Percentiles rank a stretch among this genome's conserved stretches.
Conservation (phyloP, 2,888 invertebrate genomes). For the Allophyes oxyacanthae region DNA sequence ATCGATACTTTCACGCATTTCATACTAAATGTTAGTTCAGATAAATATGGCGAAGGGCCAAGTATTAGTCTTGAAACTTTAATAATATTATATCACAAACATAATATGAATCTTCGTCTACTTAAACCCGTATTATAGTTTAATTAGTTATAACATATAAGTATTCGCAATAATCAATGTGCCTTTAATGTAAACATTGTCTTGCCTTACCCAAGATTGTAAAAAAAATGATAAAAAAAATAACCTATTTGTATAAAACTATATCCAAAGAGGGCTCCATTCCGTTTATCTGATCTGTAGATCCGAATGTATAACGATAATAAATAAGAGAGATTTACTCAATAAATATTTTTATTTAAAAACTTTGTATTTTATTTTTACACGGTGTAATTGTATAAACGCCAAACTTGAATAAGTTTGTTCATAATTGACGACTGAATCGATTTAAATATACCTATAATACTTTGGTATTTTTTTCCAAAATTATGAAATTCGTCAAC, state of each 20-base stretch:
- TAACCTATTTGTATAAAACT: conserved; percentile 57
- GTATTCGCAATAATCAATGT: conserved; percentile 68
- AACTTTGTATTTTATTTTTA: conserved; percentile 21
- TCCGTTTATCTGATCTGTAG: conserved; percentile 57
- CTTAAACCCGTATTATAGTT: conserved; percentile 30
- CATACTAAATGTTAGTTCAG: too few species aligned
- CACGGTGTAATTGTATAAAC: too few species aligned
- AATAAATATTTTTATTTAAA: conserved; percentile 62
- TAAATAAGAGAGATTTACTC: conserved; percentile 59
- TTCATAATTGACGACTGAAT: too few species aligned
- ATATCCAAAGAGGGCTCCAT: conserved; percentile 61
- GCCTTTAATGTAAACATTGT: conserved; percentile 74
- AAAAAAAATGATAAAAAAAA: conserved; percentile 48
- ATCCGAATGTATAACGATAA: conserved; percentile 54
- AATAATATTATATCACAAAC: conserved; percentile 18
- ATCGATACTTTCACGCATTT: too few species aligned
- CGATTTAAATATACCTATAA: too few species aligned
- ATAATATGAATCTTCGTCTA: conserved; percentile 5
- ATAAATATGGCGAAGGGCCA: too few species aligned
- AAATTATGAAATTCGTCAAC: too few species aligned
- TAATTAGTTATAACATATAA: conserved; percentile 52
- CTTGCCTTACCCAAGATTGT: conserved; percentile 74
- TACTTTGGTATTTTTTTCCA: too few species aligned
- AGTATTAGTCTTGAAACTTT: too few species aligned
- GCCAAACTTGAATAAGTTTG: too few species aligned